Base-by-base conservation (phyloP, 2,888 invertebrate species). In the Erannis defoliaria region DNA sequence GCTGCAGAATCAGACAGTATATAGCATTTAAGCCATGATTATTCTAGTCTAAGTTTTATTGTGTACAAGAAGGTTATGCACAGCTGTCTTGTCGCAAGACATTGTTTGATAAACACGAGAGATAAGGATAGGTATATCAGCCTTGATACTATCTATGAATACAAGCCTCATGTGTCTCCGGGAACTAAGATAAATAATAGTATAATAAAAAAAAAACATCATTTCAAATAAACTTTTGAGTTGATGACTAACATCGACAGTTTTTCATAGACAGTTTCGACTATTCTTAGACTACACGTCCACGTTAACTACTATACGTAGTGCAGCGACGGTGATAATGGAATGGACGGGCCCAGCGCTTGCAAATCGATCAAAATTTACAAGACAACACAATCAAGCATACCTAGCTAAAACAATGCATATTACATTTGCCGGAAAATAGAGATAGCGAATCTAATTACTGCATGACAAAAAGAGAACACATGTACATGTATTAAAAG, bases 81-180 rank as follows among this genome's bases (percentile, higher is more conserved):
- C n/a, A 6, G 8, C 26, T 23, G 14, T 8, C 31, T n/a, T n/a
- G n/a, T 26, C 26, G 26, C 26, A 26, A 6, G 5, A 19, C 14
- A 37, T 14, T 14, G n/a, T 37, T 43, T 50, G 55, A 61, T 55
- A 55, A 55, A 45, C 18, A 49, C n/a, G 9, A 14, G 23, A 33
- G 55, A 62, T 56, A 62, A 51, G n/a, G 21, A n/a, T 19, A 5
- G 2, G 35, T 31, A 9, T 38, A 26, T 38, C 6, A 46, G 12
- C 18, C 16, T 46, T 12, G 46, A n/a, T 31, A n/a, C 31, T 31
- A 46, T 46, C 46, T 12, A 12, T 12, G n/a, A 10, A 46, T 10
- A 10, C 31, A 12, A 19, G 18, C 5, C 16, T 29, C 23, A 5
- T 18, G 26, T 14, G 51, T 50, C 14, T 35, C 21, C 5, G 14